phyloP scores from a whole-genome alignment of 2,113 vertebrate genomes.

The Cariama cristata region DNA sequence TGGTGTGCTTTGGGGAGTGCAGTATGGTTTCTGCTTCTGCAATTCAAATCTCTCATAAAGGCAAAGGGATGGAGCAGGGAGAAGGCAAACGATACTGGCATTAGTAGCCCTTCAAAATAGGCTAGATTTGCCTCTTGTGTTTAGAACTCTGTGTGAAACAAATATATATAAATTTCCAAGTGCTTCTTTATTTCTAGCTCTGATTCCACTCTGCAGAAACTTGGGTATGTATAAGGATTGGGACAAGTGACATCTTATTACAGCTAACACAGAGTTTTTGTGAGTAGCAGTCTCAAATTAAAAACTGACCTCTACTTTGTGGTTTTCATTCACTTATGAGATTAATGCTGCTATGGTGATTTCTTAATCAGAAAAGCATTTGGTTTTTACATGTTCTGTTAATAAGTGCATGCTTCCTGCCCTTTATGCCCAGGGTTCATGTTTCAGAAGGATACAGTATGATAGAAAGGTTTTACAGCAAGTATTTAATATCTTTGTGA shows the following conservation, averaged over 20 bases:
- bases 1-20: neutral
- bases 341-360: neutral
- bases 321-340: neutral
- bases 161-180: neutral
- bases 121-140: neutral
- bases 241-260: neutral
- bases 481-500: neutral
- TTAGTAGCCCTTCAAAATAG: neutral
- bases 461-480: neutral
- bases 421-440: neutral
- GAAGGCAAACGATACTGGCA: neutral
- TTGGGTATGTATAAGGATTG: neutral
- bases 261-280: neutral
- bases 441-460: neutral
- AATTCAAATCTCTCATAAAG: neutral
- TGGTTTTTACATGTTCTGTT: neutral
- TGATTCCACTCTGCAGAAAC: neutral
- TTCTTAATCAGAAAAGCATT: neutral
- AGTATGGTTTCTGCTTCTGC: neutral
- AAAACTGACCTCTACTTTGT: neutral
- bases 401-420: neutral
- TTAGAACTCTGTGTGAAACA: neutral
- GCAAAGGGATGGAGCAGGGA: neutral
- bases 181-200: neutral
- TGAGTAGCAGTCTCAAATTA: neutral